Conservation (phyloP, 2,797 vertebrate species). For the Tokudaia muenninki region DNA sequence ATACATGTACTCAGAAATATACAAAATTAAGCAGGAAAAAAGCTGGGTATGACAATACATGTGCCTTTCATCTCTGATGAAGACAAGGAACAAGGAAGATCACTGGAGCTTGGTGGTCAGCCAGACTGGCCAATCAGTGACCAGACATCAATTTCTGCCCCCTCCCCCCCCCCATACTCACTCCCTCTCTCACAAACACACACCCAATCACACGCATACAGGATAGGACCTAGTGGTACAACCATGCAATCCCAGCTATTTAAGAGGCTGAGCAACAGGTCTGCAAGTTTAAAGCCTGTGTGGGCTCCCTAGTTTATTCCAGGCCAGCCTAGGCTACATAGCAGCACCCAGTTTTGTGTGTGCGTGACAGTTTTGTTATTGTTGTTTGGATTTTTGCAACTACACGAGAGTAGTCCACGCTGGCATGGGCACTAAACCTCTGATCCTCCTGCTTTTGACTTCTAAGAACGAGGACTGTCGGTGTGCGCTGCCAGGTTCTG, state of each 20-base stretch:
- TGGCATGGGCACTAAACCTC: background rate
- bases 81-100: background rate
- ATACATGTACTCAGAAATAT: background rate
- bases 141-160: background rate
- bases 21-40: background rate
- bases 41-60: background rate
- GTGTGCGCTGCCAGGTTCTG: background rate
- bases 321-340: background rate
- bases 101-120: background rate
- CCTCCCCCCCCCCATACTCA: too few species aligned
- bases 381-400: background rate
- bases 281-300: background rate
- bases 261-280: background rate
- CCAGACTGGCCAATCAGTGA: background rate
- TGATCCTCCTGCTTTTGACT: background rate
- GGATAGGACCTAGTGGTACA: background rate
- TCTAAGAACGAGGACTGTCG: background rate
- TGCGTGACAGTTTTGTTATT: background rate
- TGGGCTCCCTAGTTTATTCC: background rate
- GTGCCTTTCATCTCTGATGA: background rate
- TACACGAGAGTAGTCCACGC: background rate
- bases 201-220: background rate
- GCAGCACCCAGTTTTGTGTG: background rate
- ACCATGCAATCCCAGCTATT: background rate
- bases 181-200: too few species aligned